phyloP scores from a whole-genome alignment of 2,797 vertebrate species.

The Urophycis tenuis region DNA sequence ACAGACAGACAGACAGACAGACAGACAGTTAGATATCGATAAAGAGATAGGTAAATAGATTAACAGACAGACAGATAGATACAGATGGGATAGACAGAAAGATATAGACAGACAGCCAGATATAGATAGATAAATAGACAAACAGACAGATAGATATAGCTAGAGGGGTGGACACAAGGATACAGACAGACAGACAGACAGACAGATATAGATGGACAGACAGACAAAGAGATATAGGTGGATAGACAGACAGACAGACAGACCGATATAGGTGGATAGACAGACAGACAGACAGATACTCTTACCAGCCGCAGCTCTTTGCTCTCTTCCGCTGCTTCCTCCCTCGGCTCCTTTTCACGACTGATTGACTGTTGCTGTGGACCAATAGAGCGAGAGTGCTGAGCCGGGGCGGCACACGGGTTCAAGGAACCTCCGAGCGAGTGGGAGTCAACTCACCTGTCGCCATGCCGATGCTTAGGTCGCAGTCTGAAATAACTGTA shows the following conservation, averaged over 20 bases:
- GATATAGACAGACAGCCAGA: too few relatives aligned
- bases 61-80: too few relatives aligned
- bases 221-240: too few relatives aligned
- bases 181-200: constrained; percentile 2
- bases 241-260: too few relatives aligned
- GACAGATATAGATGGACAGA: not conserved
- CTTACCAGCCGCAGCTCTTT: not conserved
- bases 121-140: too few relatives aligned
- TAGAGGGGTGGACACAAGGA: too few relatives aligned
- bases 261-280: not conserved
- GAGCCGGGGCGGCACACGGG: not conserved
- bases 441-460: not conserved
- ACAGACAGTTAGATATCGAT: too few relatives aligned
- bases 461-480: not conserved
- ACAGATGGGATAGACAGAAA: not conserved
- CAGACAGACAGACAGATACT: not conserved
- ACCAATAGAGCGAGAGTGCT: not conserved
- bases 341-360: not conserved
- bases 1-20: too few relatives aligned
- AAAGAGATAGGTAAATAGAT: too few relatives aligned
- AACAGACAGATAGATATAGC: too few relatives aligned
- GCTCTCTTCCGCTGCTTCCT: not conserved
- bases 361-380: not conserved
- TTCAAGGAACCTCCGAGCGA: not conserved
- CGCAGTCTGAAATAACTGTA: not conserved